Conservation (phyloP, 2,888 invertebrate genomes). For the Sinohyriopsis cumingii region DNA sequence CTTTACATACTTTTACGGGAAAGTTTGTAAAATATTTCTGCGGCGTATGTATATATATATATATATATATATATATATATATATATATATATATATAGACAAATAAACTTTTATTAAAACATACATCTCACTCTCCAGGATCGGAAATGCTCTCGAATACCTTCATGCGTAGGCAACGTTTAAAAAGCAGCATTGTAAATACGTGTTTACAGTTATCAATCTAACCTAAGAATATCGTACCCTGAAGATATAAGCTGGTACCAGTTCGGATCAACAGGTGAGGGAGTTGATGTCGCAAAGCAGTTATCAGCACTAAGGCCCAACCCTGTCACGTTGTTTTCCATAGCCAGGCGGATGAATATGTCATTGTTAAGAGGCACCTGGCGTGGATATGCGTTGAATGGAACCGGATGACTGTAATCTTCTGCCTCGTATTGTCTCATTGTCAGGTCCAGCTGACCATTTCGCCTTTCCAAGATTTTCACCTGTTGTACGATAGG, state of each 20-base stretch:
- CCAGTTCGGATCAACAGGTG: slow-evolving; percentile 33
- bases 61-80: too few relatives aligned
- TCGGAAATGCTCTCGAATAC: too few relatives aligned
- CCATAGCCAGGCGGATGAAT: slow-evolving; percentile 27
- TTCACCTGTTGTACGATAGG: slow-evolving; percentile 35
- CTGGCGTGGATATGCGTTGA: slow-evolving; percentile 17
- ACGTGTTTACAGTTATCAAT: too few relatives aligned
- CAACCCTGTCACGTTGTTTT: slow-evolving; percentile 16
- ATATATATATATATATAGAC: too few relatives aligned
- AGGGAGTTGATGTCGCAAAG: slow-evolving; percentile 37
- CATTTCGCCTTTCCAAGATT: slow-evolving; percentile 38
- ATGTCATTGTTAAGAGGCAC: slow-evolving; percentile 33
- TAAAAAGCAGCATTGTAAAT: too few relatives aligned
- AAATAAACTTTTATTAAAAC: too few relatives aligned
- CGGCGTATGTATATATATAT: too few relatives aligned
- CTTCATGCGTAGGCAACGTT: too few relatives aligned
- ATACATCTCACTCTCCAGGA: too few relatives aligned
- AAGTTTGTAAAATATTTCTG: too few relatives aligned
- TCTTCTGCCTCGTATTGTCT: slow-evolving; percentile 26
- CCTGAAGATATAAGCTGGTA: slow-evolving; percentile 31
- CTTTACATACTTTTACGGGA: too few relatives aligned
- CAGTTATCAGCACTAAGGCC: slow-evolving; percentile 28
- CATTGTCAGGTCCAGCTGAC: slow-evolving; percentile 33
- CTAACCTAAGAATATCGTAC: slow-evolving; percentile 8
- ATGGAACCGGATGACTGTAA: slow-evolving; percentile 16